These are phyloP conservation scores for Pseudotriccus pelzelni DNA, from an alignment of 2,797 vertebrate species.

Conservation along the genomic window DNA sequence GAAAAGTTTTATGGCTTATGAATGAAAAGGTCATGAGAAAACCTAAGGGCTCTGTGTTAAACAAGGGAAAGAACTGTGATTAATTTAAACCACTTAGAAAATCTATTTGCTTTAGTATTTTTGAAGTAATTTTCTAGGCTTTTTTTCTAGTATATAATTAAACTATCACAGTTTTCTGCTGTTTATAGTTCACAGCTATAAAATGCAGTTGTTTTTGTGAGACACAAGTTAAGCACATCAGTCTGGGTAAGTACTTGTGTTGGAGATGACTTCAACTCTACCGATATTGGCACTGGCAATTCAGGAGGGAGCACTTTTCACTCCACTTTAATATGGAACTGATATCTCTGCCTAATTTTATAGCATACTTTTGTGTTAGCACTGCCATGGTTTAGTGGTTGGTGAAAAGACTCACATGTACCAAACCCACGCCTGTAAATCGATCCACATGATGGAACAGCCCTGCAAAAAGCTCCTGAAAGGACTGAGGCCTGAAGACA, in stretches of 20 bases:
- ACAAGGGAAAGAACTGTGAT: neutral
- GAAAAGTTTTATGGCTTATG: neutral
- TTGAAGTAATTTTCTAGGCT: neutral
- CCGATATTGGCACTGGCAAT: neutral
- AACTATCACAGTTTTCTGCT: neutral
- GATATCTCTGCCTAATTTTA: constrained; percentile 36
- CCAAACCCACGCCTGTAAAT: neutral
- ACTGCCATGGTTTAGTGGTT: neutral
- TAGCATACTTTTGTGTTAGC: neutral
- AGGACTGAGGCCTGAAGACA: neutral
- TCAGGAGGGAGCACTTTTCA: constrained; percentile 56
- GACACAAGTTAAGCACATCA: neutral
- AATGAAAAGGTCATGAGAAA: neutral
- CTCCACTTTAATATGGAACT: neutral
- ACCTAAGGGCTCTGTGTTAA: neutral
- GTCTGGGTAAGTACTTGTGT: neutral
- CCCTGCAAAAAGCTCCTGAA: neutral
- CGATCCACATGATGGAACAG: neutral
- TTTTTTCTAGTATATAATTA: neutral
- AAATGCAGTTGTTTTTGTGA: neutral
- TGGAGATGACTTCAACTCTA: neutral
- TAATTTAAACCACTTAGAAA: neutral
- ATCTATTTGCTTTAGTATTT: neutral
- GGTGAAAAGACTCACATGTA: neutral
- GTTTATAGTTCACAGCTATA: neutral